Evolutionary conservation across 1,140 invertebrate species (phyloP).

Genomic region (Metaphire vulgaris): DNA sequence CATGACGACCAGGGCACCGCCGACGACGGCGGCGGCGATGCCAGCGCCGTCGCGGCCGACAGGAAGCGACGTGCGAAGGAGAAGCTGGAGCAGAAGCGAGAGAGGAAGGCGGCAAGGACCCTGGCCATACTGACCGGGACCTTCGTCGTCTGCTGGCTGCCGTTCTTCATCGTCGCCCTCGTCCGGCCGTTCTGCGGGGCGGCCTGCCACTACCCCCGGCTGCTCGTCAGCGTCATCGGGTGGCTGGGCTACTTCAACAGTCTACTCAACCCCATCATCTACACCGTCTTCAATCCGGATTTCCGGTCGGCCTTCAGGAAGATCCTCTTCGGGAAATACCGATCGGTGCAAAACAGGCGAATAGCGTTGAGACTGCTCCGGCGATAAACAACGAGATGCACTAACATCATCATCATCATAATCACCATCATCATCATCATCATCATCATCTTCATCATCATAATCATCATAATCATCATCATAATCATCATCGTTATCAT

Average conservation of each 20-base stretch:
- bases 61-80: constrained; percentile 40
- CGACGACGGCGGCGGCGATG: background rate
- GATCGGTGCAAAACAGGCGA: background rate
- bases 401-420: too few species aligned
- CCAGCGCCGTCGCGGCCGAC: background rate
- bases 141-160: constrained; percentile 60
- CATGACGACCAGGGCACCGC: background rate
- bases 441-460: background rate
- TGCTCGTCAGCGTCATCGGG: constrained; percentile 46
- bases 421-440: background rate
- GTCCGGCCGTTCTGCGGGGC: constrained; percentile 57
- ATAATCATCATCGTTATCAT: too few species aligned
- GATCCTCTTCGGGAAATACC: constrained; percentile 23
- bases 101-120: constrained; percentile 53
- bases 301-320: constrained; percentile 54
- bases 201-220: constrained; percentile 46
- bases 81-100: constrained; percentile 53
- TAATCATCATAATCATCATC: too few species aligned
- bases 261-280: constrained; percentile 55
- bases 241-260: constrained; percentile 57
- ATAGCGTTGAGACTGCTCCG: background rate
- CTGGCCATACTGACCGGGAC: constrained; percentile 59
- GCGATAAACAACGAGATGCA: too few species aligned
- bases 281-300: constrained; percentile 64
- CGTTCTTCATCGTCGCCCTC: constrained; percentile 58